Evolutionary conservation across 2,888 invertebrate species (phyloP), one percentile per base, ranked within the genome.

Genomic region (Scaptomyza cyrtandrae): DNA sequence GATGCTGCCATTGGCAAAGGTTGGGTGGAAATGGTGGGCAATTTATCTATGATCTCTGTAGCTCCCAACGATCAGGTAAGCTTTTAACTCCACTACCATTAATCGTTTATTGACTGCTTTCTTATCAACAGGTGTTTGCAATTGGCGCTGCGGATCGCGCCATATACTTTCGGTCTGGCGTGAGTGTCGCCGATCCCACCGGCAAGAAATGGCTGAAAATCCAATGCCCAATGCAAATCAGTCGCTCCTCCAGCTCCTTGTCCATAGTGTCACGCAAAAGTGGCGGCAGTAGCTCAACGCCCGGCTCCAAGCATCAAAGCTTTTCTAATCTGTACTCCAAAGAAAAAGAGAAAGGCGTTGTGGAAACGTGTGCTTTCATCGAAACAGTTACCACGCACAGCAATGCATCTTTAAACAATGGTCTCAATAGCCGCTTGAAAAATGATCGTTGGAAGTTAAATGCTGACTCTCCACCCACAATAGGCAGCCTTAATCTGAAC

Each of bases 21-120:
- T 29, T 98, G 98, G 98, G 94, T 98, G 31, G 96, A 97, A 93
- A 97, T 98, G 94, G 95, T 97, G 68, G 97, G 97, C 48, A 95
- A 95, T 90, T 96, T 98, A 94, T 94, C 95, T 24, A 93, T 96
- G 89, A 94, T 98, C 49, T 96, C 97, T n/a, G 96, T 98, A 61
- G 96, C 97, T 35, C 94, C 95, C 13, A 97, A 97, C 92, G 97
- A 98, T 93, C 98, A 98, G 94, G 95, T 96, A 10, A 46, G 2
- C 6, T 6, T 19, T 24, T 19, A 10, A 31, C 5, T 14, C 6
- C 14, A 13, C 24, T 14, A 7, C 14, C 16, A 10, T 3, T 7
- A 11, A 10, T 14, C 19, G 1, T 24, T 11, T 33, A 27, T 13
- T 13, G 1, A 19, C 2, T 11, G 3, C 1, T 5, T 29, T 16